Base-by-base conservation (phyloP, 2,113 vertebrate species). In the Pagrus major region DNA sequence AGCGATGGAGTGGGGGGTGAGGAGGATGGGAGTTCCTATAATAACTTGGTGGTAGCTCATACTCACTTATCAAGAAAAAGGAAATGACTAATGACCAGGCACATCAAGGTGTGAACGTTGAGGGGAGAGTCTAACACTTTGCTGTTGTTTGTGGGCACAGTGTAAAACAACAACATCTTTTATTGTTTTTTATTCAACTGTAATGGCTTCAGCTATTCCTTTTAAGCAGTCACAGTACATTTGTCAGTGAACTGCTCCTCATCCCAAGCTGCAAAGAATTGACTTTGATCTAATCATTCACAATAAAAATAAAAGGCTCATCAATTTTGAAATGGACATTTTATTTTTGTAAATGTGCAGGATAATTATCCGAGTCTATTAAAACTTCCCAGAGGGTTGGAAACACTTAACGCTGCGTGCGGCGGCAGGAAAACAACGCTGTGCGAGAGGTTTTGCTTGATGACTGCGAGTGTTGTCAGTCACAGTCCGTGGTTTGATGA, bases 351-450 rank as follows among this genome's bases (percentile, higher is more conserved):
- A 93, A 94, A 94, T 93, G 92, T 89, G 88, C 74, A 78, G 89
- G 92, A 94, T 94, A 95, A 94, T 95, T 95, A 95, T 90, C 86
- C 71, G 68, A 90, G 93, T 91, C 94, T 94, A 95, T 95, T 95
- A 95, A 92, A 93, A 94, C 90, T 94, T 93, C 93, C 94, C 94
- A 92, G 93, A 95, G 94, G 93, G 93, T 89, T 87, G 88, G 86
- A 92, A 92, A 91, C 93, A 89, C 90, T 95, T 94, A 93, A 90
- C 88, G 82, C 88, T 80, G 90, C 86, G 42, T 94, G 91, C 90
- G 54, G 87, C 79, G 81, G 88, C 88, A 86, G 91, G 85, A 92
- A 84, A 89, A 85, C 71, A 89, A 74, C 76, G 55, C 68, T 23
- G 89, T 52, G 71, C 14, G 35, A 88, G 88, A 59, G 81, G 46